Percentiles rank a stretch among this genome's conserved stretches.
phyloP scores from a whole-genome alignment of 2,113 vertebrate genomes.

The Bucco capensis region DNA sequence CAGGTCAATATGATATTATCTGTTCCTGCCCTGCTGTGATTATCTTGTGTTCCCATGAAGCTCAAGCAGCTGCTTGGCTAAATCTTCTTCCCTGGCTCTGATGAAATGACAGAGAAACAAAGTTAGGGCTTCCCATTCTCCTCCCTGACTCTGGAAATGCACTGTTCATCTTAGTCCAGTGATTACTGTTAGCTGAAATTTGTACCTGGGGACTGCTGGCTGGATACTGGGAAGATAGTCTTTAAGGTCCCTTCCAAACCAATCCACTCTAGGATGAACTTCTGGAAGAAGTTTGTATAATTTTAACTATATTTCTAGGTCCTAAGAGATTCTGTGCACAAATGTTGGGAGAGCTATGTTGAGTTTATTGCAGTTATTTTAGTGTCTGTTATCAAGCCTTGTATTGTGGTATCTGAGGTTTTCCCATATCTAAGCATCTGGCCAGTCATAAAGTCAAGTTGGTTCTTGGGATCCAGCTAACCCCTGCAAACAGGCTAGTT shows the following conservation, averaged over 20 bases:
- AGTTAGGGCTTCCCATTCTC: background rate
- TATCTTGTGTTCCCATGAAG: background rate
- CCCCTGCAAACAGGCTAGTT: background rate
- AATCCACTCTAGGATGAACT: background rate
- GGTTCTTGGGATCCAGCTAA: background rate
- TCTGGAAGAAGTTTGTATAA: background rate
- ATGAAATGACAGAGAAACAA: background rate
- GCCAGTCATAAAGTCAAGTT: background rate
- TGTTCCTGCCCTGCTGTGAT: conserved; percentile 19
- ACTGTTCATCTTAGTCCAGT: background rate
- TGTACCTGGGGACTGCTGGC: background rate
- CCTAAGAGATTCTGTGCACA: background rate
- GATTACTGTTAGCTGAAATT: background rate
- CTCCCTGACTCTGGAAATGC: fast-evolving
- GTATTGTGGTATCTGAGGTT: background rate
- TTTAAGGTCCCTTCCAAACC: background rate
- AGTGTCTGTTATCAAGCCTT: background rate
- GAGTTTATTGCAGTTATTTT: background rate
- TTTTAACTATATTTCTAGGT: background rate
- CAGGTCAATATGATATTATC: conserved; percentile 42
- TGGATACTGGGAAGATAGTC: background rate
- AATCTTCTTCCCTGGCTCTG: background rate
- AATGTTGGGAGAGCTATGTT: background rate
- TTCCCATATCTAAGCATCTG: background rate
- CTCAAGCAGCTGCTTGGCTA: conserved; percentile 27